Evolutionary conservation across 2,113 vertebrate genomes (phyloP), one percentile per base, ranked within the genome.

Genomic region (Cyrtonyx montezumae): DNA sequence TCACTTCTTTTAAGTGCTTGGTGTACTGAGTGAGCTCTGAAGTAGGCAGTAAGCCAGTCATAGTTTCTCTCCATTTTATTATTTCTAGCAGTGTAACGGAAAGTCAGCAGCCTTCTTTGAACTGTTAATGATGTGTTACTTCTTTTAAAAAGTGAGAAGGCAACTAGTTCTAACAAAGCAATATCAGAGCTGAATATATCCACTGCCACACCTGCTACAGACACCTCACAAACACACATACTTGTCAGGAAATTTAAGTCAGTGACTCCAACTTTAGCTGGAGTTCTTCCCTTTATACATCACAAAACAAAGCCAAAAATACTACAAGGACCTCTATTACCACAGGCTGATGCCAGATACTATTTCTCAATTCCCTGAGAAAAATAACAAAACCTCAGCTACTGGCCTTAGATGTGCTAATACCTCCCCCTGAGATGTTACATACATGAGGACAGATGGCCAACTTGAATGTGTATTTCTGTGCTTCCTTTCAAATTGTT

Each of bases 361-460:
- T 67, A 19, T 84, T 76, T 73, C 55, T 49, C n/a, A n/a, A 53
- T 26, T 13, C 65, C 82, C 32, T 2, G 9, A 79, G 61, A 40
- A 70, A 88, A 90, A 85, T 26, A 85, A 67, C n/a, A 90, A 53
- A 84, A 49, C 40, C 53, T 70, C 62, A 88, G 91, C 61, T 46
- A 67, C 69, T 34, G 48, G 88, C 59, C 55, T 89, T 20, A 25
- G n/a, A 93, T 77, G 28, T 13, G n/a, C 51, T 82, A 89, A 10
- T 56, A 46, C 56, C 74, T 79, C 93, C 84, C 45, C 55, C 65
- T 43, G 10, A 20, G 53, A 88, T 77, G 84, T 30, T 73, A 65
- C 42, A 74, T 58, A 79, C 77, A 93, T 1, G 11, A 84, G 62
- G 82, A 94, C 91, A 97, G 89, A 96, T 94, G 88, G 88, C 42